A percentile compares a stretch with the other conserved stretches of the same genome.
These are phyloP conservation scores for Thecophora atra DNA, from an alignment of 2,888 invertebrate species.

Conservation along the genomic window DNA sequence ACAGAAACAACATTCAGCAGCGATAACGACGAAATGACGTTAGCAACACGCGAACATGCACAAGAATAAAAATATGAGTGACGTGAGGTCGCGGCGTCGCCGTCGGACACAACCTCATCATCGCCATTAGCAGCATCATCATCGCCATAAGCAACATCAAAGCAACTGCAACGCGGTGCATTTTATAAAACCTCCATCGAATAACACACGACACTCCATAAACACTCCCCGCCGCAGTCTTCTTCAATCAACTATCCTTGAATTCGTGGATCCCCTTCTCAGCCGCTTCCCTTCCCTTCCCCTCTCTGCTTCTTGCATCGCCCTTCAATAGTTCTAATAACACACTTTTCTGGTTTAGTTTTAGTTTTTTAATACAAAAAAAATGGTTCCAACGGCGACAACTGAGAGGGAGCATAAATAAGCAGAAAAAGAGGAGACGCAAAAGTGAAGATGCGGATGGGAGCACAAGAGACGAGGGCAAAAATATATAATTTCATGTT, in stretches of 20 bases:
- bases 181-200: too few relatives aligned
- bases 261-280: not conserved
- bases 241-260: too few relatives aligned
- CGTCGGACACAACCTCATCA: constrained; percentile 22
- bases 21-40: not conserved
- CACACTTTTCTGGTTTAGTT: not conserved
- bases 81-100: constrained; percentile 23
- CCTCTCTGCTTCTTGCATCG: not conserved
- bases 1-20: not conserved
- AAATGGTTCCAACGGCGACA: not conserved
- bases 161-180: too few relatives aligned
- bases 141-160: not conserved
- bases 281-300: not conserved
- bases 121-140: not conserved
- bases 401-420: not conserved
- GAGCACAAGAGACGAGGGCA: not conserved
- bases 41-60: not conserved
- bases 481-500: constrained; percentile 20
- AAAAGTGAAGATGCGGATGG: not conserved
- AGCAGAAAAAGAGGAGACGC: not conserved
- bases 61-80: constrained; percentile 3
- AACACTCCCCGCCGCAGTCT: too few relatives aligned
- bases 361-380: not conserved
- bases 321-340: not conserved
- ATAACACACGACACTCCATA: too few relatives aligned